Percentiles rank a stretch among this genome's conserved stretches.
phyloP scores from a whole-genome alignment of 2,888 invertebrate species.

The Scaptomyza polygonia region DNA sequence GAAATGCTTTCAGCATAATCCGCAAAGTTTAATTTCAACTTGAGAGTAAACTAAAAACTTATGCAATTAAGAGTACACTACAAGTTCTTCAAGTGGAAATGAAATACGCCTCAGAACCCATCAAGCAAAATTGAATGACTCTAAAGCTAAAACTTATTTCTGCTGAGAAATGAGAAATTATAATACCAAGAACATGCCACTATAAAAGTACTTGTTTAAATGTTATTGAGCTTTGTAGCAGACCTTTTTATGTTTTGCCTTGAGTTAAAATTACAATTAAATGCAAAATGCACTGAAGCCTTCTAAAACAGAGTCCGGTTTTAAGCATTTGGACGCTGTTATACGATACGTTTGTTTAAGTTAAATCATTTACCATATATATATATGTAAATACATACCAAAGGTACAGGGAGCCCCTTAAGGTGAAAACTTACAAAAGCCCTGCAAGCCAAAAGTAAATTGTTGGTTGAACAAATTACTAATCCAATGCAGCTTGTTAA shows the following conservation, averaged over 20 bases:
- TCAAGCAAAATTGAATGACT: slow-evolving; percentile 46
- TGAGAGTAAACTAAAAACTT: slow-evolving; percentile 51
- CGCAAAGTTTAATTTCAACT: slow-evolving; percentile 41
- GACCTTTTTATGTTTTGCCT: slow-evolving; percentile 14
- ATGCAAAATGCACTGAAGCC: slow-evolving; percentile 54
- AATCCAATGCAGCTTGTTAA: slow-evolving; percentile 60
- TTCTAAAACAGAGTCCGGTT: slow-evolving; percentile 30
- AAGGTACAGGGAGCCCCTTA: slow-evolving; percentile 1
- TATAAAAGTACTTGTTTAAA: slow-evolving; percentile 18
- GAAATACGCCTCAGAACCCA: slow-evolving; percentile 45
- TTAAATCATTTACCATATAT: slow-evolving; percentile 35
- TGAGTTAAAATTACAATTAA: slow-evolving; percentile 70
- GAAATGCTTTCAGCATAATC: slow-evolving; percentile 48
- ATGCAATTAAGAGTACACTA: slow-evolving; percentile 58
- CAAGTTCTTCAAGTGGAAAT: slow-evolving; percentile 52
- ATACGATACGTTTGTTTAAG: slow-evolving; percentile 45
- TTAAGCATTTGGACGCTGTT: slow-evolving; percentile 26
- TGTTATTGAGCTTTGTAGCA: not conserved
- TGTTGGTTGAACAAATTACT: slow-evolving; percentile 80
- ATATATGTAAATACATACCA: not conserved
- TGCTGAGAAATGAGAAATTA: slow-evolving; percentile 49
- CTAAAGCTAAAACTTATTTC: slow-evolving; percentile 47
- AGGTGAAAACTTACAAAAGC: slow-evolving; percentile 57
- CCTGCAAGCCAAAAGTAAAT: slow-evolving; percentile 65
- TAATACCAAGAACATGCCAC: slow-evolving; percentile 38